phyloP scores from a whole-genome alignment of 2,113 vertebrate genomes.

The Piprites chloris region DNA sequence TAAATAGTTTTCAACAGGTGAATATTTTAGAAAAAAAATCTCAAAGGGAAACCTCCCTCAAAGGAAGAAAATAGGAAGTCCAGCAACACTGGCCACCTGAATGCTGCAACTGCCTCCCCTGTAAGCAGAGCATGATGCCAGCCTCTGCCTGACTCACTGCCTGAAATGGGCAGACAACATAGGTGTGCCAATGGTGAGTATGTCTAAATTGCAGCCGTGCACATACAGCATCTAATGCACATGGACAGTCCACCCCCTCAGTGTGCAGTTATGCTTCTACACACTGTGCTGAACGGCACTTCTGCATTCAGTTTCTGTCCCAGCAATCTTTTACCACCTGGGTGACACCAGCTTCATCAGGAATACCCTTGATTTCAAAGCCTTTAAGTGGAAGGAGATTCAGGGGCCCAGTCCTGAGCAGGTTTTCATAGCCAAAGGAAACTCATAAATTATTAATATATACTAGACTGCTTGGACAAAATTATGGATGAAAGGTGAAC shows the following conservation, averaged over 20 bases:
- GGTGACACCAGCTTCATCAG: background rate
- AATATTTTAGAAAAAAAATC: background rate
- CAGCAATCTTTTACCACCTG: background rate
- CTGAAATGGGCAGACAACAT: background rate
- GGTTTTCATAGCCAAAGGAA: background rate
- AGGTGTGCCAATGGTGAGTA: fast-evolving
- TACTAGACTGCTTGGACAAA: background rate
- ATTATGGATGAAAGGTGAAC: background rate
- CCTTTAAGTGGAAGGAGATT: background rate
- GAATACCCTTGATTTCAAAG: background rate
- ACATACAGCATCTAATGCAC: background rate
- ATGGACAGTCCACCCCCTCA: background rate
- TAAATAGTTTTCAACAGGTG: background rate
- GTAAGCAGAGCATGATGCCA: background rate
- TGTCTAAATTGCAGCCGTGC: background rate
- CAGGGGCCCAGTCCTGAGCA: background rate
- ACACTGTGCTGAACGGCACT: background rate
- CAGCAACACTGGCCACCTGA: background rate
- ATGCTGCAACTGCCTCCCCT: background rate
- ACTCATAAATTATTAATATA: background rate
- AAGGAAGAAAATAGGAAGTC: background rate
- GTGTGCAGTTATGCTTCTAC: background rate
- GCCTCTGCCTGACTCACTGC: background rate
- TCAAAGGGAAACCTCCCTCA: background rate
- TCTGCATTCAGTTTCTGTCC: background rate